Base-by-base conservation (phyloP, 2,888 invertebrate genomes). In the Lasioglossum pauxillum region DNA sequence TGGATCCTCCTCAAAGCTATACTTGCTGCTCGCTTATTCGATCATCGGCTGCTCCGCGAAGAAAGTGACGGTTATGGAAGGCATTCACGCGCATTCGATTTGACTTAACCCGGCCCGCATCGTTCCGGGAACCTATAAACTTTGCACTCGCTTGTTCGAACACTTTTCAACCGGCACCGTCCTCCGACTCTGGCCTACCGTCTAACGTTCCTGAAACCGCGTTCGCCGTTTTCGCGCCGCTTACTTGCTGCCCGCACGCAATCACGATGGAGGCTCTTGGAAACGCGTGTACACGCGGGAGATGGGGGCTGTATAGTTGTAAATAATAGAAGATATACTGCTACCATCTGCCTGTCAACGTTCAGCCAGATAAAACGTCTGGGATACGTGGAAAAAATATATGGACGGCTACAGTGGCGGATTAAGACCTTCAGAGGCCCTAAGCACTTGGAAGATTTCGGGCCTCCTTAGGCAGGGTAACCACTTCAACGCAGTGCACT, bases 71-170 rank as follows among this genome's bases (percentile, higher is more conserved):
- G 85, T 90, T 90, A 90, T 87, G 87, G 82, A 78, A 74, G 83
- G 85, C 82, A 82, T 88, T 86, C 90, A 73, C 84, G 86, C 85
- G 85, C 83, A 49, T 87, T 86, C 87, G 89, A 86, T 89, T 90
- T 88, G 86, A 86, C 86, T 88, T 88, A 82, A 88, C 77, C 78
- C 35, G 73, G 41, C 71, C 41, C 71, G 77, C 81, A 83, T 67
- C 76, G 83, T 90, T 90, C 90, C 83, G 31, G 71, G 90, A 90
- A 90, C 82, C 90, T 86, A 89, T 90, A 90, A 90, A 90, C 84
- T 78, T 79, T 64, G 31, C 35, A 16, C 69, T 38, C 64, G 49
- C 75, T 77, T 31, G 67, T 49, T 80, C 64, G 14, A 23, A 41
- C 60, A 14, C 53, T 75, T 82, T 67, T 85, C 72, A 35, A 72